Percentiles rank a stretch among this genome's conserved stretches.
Evolutionary conservation across 2,797 vertebrate species (phyloP).

Genomic region (Oryzias dopingdopingensis): DNA sequence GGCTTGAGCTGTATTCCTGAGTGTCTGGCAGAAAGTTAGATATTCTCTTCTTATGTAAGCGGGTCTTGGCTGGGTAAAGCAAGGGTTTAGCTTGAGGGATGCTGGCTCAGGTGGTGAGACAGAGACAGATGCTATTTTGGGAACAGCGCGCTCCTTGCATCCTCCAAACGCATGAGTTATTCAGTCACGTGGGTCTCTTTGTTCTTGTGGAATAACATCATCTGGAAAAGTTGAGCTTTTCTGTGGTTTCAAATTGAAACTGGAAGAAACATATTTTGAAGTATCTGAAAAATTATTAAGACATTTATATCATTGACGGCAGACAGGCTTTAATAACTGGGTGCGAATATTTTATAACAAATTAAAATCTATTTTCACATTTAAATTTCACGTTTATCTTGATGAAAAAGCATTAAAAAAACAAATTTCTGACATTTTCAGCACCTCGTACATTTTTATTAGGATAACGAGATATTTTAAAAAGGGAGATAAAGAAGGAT

Average conservation of each 20-base stretch:
- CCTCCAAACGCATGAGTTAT: slow-evolving; percentile 52
- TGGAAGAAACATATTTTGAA: neutral
- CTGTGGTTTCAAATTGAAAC: slow-evolving; percentile 3
- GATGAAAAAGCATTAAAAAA: neutral
- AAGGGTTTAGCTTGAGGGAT: slow-evolving; percentile 55
- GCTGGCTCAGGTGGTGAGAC: slow-evolving; percentile 66
- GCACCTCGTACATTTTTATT: no score
- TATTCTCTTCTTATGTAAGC: slow-evolving; percentile 61
- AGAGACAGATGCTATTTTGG: slow-evolving; percentile 63
- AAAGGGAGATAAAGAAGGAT: no score
- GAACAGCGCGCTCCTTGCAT: slow-evolving; percentile 39
- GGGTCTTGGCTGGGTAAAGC: slow-evolving; percentile 54
- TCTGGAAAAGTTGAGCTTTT: slow-evolving; percentile 8
- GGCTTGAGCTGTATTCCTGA: slow-evolving; percentile 31
- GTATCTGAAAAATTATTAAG: no score
- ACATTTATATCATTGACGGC: no score
- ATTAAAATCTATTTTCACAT: neutral
- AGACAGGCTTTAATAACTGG: neutral
- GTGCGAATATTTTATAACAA: neutral
- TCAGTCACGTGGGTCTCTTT: slow-evolving; percentile 41
- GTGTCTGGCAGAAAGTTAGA: slow-evolving; percentile 59
- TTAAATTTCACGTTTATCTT: neutral
- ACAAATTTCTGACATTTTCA: no score
- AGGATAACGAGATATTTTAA: no score
- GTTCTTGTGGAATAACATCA: slow-evolving; percentile 33